Base-by-base conservation (phyloP, 2,113 vertebrate species). In the Eudyptes chrysolophus region DNA sequence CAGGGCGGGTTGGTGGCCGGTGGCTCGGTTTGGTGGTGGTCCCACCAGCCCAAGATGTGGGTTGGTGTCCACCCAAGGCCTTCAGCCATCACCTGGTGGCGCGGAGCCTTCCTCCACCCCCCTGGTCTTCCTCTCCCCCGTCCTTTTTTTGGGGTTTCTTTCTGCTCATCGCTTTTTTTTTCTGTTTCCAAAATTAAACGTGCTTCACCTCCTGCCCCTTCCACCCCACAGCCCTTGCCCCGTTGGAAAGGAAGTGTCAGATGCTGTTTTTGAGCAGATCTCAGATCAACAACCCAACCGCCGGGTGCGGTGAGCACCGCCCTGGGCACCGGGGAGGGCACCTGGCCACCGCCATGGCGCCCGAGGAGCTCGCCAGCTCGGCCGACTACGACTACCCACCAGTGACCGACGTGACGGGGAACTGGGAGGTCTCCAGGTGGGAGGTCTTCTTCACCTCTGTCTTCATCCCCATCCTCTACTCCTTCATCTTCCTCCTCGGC, bases 381-480 rank as follows among this genome's bases (percentile, higher is more conserved):
- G 49, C 57, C 3, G 65, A 84, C 71, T 84, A 78, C 16, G 79
- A 78, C n/a, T 88, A 84, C 79, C 51, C 38, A 22, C 64, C 4
- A 4, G 13, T 30, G 65, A 46, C 64, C 64, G 65, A 52, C 2
- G 10, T 2, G 22, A 78, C 65, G 7, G 49, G 7, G 13, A 24
- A 29, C 24, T 8, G 1, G 89, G 80, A 30, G 30, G 36, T 44
- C 65, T 18, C 30, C 97, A 2, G 4, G 8, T 22, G 66, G 85
- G 81, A 94, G n/a, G 76, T 98, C n/a, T 94, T 93, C 26, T 98
- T 97, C 58, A 89, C 96, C 65, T 65, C 96, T 19, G 40, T 98
- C 91, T 98, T 98, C 72, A 89, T 99, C n/a, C 98, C 99, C 10
- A 9, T 87, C 6, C 58, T 99, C 32, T 99, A 99, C 94, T 98